These are phyloP conservation scores for Sebastes paucispinis DNA, from an alignment of 2,797 vertebrate species.

Conservation along the genomic window DNA sequence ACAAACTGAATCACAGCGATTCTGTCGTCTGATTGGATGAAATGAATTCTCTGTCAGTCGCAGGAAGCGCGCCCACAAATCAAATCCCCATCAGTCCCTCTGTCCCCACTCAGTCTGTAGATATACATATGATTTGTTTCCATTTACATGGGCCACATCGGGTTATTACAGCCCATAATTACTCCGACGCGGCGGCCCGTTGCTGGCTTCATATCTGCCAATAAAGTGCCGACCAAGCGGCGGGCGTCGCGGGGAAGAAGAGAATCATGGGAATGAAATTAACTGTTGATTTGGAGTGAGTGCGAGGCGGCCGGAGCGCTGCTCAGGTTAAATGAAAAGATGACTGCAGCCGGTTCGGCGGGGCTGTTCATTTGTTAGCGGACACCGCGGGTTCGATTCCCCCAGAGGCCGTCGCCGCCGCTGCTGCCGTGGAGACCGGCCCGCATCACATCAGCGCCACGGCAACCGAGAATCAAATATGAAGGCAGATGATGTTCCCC, in stretches of 20 bases:
- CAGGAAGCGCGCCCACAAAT: conserved; percentile 1
- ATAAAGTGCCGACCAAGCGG: conserved; percentile 40
- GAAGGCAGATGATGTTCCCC: conserved; percentile 58
- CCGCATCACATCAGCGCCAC: conserved; percentile 30
- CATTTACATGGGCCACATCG: conserved; percentile 54
- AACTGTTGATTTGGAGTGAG: conserved; percentile 50
- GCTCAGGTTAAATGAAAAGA: conserved; percentile 66
- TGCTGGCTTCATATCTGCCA: conserved; percentile 63
- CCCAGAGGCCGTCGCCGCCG: conserved; percentile 39
- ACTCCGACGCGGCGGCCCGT: not conserved
- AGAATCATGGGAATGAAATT: conserved; percentile 70
- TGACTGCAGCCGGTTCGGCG: conserved; percentile 46
- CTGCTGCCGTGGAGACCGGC: not conserved
- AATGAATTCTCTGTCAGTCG: not conserved
- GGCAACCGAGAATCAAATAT: conserved; percentile 37
- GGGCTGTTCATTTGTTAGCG: conserved; percentile 74
- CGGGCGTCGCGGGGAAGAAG: not conserved
- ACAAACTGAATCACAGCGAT: not conserved
- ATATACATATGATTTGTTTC: conserved; percentile 56
- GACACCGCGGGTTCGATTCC: conserved; percentile 61
- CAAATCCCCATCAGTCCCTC: conserved; percentile 33
- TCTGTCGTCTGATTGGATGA: conserved; percentile 26
- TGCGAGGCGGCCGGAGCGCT: conserved; percentile 17
- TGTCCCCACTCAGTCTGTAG: not conserved
- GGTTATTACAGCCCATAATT: conserved; percentile 66